phyloP scores from a whole-genome alignment of 2,888 invertebrate genomes.

The Seladonia tumulorum region DNA sequence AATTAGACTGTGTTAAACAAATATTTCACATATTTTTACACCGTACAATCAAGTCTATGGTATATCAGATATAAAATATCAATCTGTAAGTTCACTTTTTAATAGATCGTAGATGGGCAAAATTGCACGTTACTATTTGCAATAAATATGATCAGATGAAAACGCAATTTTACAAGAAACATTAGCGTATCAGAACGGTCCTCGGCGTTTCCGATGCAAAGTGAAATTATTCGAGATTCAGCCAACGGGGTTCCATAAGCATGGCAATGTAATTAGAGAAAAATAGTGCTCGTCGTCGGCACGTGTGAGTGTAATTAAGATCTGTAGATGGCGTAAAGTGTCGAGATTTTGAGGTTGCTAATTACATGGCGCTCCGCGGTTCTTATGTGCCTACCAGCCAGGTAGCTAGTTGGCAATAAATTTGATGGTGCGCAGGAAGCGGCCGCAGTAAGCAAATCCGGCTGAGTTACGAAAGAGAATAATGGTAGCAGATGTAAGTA shows the following conservation, averaged over 20 bases:
- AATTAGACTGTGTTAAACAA: too few species aligned
- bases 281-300: conserved; percentile 50
- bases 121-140: not conserved
- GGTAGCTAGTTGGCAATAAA: conserved; percentile 75
- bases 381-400: conserved; percentile 74
- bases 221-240: conserved; percentile 16
- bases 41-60: not conserved
- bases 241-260: not conserved
- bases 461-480: conserved; percentile 76
- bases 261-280: conserved; percentile 56
- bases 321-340: conserved; percentile 68
- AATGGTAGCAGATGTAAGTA: conserved; percentile 69
- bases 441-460: conserved; percentile 70
- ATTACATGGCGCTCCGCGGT: conserved; percentile 76
- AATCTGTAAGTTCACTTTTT: not conserved
- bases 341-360: conserved; percentile 75
- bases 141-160: not conserved
- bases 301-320: conserved; percentile 69
- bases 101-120: not conserved
- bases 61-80: not conserved
- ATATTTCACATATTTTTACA: too few species aligned
- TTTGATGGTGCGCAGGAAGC: conserved; percentile 69
- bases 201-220: conserved; percentile 22
- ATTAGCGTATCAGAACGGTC: not conserved
- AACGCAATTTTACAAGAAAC: not conserved